Evolutionary conservation across 2,888 invertebrate species (phyloP), one percentile per base, ranked within the genome.

Genomic region (Spodoptera exigua): DNA sequence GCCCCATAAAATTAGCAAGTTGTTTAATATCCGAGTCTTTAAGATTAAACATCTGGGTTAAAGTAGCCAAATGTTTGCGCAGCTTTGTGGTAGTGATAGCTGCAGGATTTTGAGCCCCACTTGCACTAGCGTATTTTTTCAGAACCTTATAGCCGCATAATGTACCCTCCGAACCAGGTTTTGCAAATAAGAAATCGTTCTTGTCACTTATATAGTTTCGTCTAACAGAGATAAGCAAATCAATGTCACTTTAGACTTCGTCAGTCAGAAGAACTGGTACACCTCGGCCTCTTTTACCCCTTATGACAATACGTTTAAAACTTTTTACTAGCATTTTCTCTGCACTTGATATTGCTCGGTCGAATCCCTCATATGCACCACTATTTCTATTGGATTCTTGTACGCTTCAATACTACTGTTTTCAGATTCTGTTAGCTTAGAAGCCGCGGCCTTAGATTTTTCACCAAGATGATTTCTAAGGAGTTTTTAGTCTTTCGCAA

Each of bases 241-340:
- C 47, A 32, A 71, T 69, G 21, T 74, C 64, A 2, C 68, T 18
- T 70, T 74, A 61, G 12, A 70, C 75, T 18, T 80, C 78, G 45
- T 49, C 40, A 60, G 18, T 80, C 60, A 79, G 76, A 10, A 78
- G 34, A 16, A 81, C 77, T 1, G 76, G 78, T 2, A 80, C 76
- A 3, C 78, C 78, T 2, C 74, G 53, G 0, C 70, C 73, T 7
- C 74, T 44, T 63, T 80, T 78, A 13, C 77, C 79, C 3, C 35
- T 10, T 10, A 35, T 35, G 11, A 35, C 35, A 9, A 35, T 35
- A 12, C 35, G 9, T 35, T 35, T 35, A 12, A 35, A 35, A 12
- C 12, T 35, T 3, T 35, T 10, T 35, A 35, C 35, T 35, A 35
- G 12, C 3, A 35, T 35, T 35, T 35, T 35, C 12, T 35, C 35